Evolutionary conservation across 2,888 invertebrate genomes (phyloP), one percentile per base, ranked within the genome.

Genomic region (Eilema sororculum): DNA sequence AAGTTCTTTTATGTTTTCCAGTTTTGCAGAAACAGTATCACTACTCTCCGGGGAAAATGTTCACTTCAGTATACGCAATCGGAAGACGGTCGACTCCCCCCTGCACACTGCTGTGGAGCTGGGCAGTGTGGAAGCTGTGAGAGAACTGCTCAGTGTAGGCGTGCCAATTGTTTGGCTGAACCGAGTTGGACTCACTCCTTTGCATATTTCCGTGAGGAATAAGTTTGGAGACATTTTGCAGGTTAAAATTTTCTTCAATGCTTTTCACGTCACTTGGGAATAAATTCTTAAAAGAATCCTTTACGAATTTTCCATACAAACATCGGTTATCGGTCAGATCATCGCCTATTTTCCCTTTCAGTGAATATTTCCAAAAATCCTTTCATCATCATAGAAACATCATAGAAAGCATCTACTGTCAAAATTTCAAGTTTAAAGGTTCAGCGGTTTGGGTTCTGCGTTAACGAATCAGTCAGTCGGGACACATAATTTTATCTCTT

Each of bases 121-220:
- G 2, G 73, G 74, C 16, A 76, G 80, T 52, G 28, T 80, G 4
- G 75, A 83, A 0, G 73, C 77, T 2, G 73, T 78, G 1, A 66
- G 74, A 0, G 56, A 62, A 2, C 69, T 82, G 0, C 63, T 76
- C 0, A 63, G 33, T 2, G 66, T 67, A 8, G 70, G 73, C 0
- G 37, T 69, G 0, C 73, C 80, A 4, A 71, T 77, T 4, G 70
- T 71, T 64, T 75, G 74, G 75, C 12, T 76, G 4, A 81, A 83
- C 30, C 58, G 68, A 22, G 65, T 82, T 8, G 93, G 93, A 0
- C 77, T 86, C 22, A 91, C 93, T 0, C 88, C 92, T 0, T 72
- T 93, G 6, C 93, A 94, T 78, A 70, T 91, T 37, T 90, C 91
- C 8, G 87, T 93, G 13, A 79, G 78, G 30, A 84, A 87, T 25